These are phyloP conservation scores for Aleiodes sp. DNA, from an alignment of 1,140 invertebrate species.

Conservation along the genomic window DNA sequence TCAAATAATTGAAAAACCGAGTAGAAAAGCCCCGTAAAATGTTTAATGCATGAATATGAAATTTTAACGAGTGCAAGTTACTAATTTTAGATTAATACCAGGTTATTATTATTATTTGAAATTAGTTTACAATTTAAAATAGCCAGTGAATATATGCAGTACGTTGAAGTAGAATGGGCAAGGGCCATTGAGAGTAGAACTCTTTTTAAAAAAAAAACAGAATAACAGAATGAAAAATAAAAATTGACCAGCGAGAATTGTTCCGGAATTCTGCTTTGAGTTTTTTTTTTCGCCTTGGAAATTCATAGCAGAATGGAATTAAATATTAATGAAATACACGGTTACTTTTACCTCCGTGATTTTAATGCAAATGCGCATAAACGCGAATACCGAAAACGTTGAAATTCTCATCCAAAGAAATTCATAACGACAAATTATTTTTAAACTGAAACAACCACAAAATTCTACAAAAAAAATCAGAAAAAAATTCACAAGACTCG, in stretches of 20 bases:
- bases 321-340: constrained; percentile 30
- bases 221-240: neutral
- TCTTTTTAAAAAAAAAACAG: too few relatives aligned
- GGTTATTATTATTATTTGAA: too few relatives aligned
- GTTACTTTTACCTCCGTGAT: constrained; percentile 10
- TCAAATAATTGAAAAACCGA: too few relatives aligned
- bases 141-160: too few relatives aligned
- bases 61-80: too few relatives aligned
- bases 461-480: neutral
- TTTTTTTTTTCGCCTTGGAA: neutral
- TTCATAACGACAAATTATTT: constrained; percentile 32
- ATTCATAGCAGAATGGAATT: constrained; percentile 18
- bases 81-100: too few relatives aligned
- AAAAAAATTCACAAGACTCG: neutral
- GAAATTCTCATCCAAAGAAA: neutral
- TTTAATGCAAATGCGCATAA: constrained; percentile 29
- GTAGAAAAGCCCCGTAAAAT: too few relatives aligned
- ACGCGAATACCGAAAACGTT: neutral
- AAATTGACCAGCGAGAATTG: too few relatives aligned
- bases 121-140: too few relatives aligned
- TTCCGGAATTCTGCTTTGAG: neutral
- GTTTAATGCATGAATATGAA: too few relatives aligned
- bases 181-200: too few relatives aligned
- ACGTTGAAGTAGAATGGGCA: too few relatives aligned
- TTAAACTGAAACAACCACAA: constrained; percentile 22